Evolutionary conservation across 2,797 vertebrate genomes (phyloP).

Genomic region (Pseudochirops corinnae): DNA sequence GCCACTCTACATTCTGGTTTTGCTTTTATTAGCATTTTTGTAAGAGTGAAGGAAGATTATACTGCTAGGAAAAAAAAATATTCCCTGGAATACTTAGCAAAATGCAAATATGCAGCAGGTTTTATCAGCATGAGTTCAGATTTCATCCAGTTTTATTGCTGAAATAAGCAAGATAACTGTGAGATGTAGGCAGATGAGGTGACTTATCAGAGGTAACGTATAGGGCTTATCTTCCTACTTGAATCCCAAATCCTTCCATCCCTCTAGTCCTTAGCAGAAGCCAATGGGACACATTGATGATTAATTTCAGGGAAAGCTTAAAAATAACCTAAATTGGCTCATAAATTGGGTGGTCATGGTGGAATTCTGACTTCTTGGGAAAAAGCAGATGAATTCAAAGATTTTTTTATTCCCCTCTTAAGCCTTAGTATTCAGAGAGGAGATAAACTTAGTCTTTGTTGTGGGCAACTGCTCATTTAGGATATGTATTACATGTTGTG

Average conservation of each 20-base stretch:
- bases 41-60: slow-evolving; percentile 38
- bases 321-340: neutral
- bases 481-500: slow-evolving; percentile 30
- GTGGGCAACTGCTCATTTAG: slow-evolving; percentile 3
- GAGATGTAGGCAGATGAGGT: slow-evolving; percentile 8
- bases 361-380: slow-evolving; percentile 14
- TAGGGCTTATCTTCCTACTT: slow-evolving; percentile 8
- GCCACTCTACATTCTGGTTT: neutral
- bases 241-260: slow-evolving; percentile 2
- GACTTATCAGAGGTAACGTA: slow-evolving; percentile 3
- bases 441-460: slow-evolving; percentile 13
- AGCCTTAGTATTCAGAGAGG: slow-evolving; percentile 36
- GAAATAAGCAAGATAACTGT: neutral
- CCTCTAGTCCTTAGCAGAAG: neutral
- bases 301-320: slow-evolving; percentile 26
- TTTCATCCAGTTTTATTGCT: slow-evolving; percentile 46
- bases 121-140: slow-evolving; percentile 57
- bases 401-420: slow-evolving; percentile 25
- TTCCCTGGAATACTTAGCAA: slow-evolving; percentile 31
- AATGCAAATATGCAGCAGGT: slow-evolving; percentile 7
- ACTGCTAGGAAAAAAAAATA: slow-evolving; percentile 17
- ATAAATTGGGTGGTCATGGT: neutral
- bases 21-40: neutral
- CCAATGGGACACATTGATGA: neutral
- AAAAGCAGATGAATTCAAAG: slow-evolving; percentile 10